phyloP scores from a whole-genome alignment of 1,140 invertebrate genomes.

The Drosophila nebulosa region DNA sequence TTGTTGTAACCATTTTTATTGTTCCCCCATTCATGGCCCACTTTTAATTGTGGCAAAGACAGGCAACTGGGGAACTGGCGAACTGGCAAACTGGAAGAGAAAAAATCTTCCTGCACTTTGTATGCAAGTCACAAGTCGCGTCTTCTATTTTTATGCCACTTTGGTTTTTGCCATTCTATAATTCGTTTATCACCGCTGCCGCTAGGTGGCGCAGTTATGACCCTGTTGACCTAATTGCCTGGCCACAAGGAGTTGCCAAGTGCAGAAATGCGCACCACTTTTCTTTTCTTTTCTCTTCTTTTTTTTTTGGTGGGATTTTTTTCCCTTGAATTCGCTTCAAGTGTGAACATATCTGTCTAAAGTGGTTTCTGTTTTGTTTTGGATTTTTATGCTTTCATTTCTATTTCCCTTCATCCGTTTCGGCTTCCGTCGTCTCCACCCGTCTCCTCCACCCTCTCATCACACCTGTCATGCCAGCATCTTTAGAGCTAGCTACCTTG shows the following conservation, averaged over 20 bases:
- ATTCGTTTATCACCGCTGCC: constrained; percentile 61
- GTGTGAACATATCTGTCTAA: not conserved
- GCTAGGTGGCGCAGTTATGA: constrained; percentile 56
- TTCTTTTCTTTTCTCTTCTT: constrained; percentile 2
- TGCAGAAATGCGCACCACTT: not conserved
- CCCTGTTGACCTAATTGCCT: constrained; percentile 67
- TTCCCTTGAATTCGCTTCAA: not conserved
- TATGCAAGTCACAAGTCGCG: constrained; percentile 49
- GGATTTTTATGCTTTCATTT: constrained; percentile 9
- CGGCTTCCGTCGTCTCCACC: not conserved
- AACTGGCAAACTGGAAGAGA: not conserved
- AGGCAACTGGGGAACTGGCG: constrained; percentile 20
- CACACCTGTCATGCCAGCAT: not conserved
- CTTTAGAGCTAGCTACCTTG: not conserved
- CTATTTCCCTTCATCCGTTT: constrained; percentile 7
- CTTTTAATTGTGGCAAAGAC: constrained; percentile 58
- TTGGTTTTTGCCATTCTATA: constrained; percentile 42
- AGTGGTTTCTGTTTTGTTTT: not conserved
- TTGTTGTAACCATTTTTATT: constrained; percentile 44
- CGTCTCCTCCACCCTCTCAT: not conserved
- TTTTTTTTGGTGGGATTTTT: not conserved
- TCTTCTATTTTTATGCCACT: constrained; percentile 75
- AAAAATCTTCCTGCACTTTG: constrained; percentile 56
- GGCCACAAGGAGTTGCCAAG: constrained; percentile 5
- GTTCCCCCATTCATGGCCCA: constrained; percentile 50